phyloP scores from a whole-genome alignment of 1,140 invertebrate genomes.

The Asbolus verrucosus region DNA sequence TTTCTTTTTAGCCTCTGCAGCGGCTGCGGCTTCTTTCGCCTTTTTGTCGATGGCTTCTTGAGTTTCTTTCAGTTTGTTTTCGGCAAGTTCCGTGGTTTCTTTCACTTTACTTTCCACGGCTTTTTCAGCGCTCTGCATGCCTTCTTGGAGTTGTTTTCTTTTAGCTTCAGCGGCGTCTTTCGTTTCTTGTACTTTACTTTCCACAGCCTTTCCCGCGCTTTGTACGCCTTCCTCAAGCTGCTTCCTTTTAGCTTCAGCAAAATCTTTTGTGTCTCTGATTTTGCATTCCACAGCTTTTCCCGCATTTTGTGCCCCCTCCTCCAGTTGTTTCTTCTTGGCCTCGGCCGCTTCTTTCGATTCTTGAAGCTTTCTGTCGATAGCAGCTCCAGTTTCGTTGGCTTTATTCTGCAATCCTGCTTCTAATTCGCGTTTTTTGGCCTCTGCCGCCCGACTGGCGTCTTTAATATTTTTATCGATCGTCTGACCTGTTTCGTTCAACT shows the following conservation, averaged over 20 bases:
- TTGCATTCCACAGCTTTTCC: constrained; percentile 14
- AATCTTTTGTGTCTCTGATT: constrained; percentile 32
- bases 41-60: neutral
- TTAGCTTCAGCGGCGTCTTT: constrained; percentile 37
- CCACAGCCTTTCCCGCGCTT: constrained; percentile 27
- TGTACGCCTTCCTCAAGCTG: constrained; percentile 42
- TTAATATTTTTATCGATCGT: no score
- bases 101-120: neutral
- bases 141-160: constrained; percentile 39
- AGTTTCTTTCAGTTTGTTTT: constrained; percentile 1
- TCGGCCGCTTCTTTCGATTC: constrained; percentile 40
- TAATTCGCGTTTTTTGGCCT: no score
- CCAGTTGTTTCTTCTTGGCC: constrained; percentile 17
- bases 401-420: no score
- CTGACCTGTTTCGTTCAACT: no score
- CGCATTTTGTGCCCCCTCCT: constrained; percentile 46
- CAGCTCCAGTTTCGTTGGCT: neutral
- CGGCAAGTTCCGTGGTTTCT: neutral
- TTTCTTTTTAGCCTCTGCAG: constrained; percentile 35
- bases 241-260: constrained; percentile 26
- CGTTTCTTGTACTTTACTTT: constrained; percentile 29
- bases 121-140: constrained; percentile 40
- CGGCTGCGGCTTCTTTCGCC: constrained; percentile 16
- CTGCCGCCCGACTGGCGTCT: no score
- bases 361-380: constrained; percentile 18